Percentiles rank a stretch among this genome's conserved stretches.
Conservation (phyloP, 2,888 invertebrate genomes). For the Tiphia femorata region DNA sequence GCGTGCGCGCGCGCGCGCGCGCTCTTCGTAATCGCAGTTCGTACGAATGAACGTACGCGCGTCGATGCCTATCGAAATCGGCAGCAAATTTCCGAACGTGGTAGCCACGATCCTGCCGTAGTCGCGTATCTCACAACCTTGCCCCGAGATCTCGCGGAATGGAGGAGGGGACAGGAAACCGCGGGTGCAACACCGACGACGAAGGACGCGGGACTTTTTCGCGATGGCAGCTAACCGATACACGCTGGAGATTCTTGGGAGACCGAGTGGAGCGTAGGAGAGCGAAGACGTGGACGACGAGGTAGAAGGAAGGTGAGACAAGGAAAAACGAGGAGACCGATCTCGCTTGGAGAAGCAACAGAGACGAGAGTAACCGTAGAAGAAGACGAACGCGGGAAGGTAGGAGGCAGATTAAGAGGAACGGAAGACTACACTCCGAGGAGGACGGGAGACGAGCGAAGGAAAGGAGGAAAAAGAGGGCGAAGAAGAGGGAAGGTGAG, state of each 20-base stretch:
- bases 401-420: no score
- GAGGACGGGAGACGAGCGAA: no score
- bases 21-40: no score
- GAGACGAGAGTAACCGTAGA: constrained; percentile 16
- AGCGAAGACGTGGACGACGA: no score
- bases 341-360: constrained; percentile 12
- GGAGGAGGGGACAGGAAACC: constrained; percentile 19
- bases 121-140: constrained; percentile 30
- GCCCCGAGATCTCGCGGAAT: constrained; percentile 15
- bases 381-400: no score
- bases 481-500: constrained; percentile 7
- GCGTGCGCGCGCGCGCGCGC: background rate
- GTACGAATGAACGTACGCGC: constrained; percentile 16
- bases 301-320: no score
- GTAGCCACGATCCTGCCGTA: constrained; percentile 32
- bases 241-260: no score
- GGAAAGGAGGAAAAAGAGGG: no score
- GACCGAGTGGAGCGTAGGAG: no score
- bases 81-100: constrained; percentile 39
- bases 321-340: no score
- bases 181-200: constrained; percentile 24
- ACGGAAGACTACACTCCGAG: no score
- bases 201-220: constrained; percentile 45
- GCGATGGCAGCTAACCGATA: constrained; percentile 40
- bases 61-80: constrained; percentile 41